Percentiles rank a stretch among this genome's conserved stretches.
phyloP scores from a whole-genome alignment of 2,888 invertebrate genomes.

The Nephrotoma guestfalica region DNA sequence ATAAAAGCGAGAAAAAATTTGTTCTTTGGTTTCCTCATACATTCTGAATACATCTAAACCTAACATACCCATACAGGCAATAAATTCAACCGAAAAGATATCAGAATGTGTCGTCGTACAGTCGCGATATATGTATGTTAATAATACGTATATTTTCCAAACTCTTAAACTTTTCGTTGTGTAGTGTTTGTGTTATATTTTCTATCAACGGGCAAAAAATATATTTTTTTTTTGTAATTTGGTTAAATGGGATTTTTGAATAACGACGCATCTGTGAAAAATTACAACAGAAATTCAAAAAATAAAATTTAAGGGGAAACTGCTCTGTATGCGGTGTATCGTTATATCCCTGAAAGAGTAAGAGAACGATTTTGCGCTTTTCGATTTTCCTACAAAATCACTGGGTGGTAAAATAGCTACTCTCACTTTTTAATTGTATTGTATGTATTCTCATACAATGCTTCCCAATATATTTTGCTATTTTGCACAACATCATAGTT shows the following conservation, averaged over 20 bases:
- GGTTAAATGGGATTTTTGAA: neutral
- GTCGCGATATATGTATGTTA: neutral
- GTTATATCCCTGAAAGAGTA: neutral
- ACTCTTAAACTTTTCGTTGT: neutral
- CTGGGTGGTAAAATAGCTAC: neutral
- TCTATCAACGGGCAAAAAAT: neutral
- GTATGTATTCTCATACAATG: neutral
- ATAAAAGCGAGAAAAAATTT: neutral
- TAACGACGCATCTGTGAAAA: neutral
- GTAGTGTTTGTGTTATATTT: neutral
- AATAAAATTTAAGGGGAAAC: neutral
- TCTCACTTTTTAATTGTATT: neutral
- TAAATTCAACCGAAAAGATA: neutral
- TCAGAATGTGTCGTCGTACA: neutral
- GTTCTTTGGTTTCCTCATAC: neutral
- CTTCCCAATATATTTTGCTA: neutral
- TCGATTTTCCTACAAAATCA: neutral
- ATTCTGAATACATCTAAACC: neutral
- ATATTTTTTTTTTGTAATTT: neutral
- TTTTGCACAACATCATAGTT: neutral
- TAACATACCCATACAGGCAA: neutral
- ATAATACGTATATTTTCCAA: neutral
- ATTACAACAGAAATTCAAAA: neutral
- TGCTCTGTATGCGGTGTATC: neutral
- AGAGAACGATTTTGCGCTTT: neutral